These are phyloP conservation scores for Oenanthe melanoleuca DNA, from an alignment of 2,113 vertebrate species.

Conservation along the genomic window DNA sequence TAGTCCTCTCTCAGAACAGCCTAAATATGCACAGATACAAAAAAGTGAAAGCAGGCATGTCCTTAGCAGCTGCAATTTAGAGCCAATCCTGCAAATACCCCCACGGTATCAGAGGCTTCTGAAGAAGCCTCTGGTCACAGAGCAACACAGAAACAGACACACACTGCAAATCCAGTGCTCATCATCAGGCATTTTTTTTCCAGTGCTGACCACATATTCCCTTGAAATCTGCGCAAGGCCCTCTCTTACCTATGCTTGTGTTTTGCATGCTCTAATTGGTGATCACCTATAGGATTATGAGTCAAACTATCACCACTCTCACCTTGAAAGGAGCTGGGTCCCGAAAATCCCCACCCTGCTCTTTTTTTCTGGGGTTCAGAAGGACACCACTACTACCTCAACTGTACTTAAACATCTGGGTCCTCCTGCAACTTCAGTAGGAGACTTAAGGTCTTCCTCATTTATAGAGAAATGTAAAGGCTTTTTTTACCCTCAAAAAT, in stretches of 20 bases:
- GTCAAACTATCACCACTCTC: neutral
- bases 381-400: neutral
- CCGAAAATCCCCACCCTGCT: neutral
- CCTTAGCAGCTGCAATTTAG: neutral
- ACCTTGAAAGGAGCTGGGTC: neutral
- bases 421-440: neutral
- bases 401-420: neutral
- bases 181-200: neutral
- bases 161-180: neutral
- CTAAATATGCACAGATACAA: neutral
- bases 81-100: neutral
- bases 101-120: neutral
- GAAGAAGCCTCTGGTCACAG: neutral
- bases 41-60: neutral
- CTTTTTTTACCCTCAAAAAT: neutral
- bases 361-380: neutral
- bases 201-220: neutral
- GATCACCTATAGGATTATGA: neutral
- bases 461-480: neutral
- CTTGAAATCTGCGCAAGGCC: neutral
- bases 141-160: neutral
- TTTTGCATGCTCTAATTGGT: neutral
- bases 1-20: neutral
- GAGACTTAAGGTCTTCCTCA: neutral
- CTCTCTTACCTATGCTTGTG: rapidly evolving